A percentile compares a stretch with the other conserved stretches of the same genome.
Evolutionary conservation across 1,140 invertebrate species (phyloP).

Genomic region (Zelostemma sp.): DNA sequence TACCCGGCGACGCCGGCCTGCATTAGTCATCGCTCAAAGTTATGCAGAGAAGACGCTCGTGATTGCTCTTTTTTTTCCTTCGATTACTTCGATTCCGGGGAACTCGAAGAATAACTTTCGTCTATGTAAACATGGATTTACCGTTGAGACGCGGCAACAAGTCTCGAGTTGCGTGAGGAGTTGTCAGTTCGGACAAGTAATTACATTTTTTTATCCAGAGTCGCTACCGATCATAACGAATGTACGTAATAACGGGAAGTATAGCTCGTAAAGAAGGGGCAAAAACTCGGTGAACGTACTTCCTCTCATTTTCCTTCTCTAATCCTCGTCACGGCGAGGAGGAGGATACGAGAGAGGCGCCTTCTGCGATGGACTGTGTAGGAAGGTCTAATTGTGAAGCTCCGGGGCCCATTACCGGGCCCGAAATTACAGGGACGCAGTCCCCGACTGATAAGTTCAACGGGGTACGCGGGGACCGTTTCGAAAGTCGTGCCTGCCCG

Average conservation of each 20-base stretch:
- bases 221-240: background rate
- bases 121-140: conserved; percentile 14
- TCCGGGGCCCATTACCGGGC: conserved; percentile 54
- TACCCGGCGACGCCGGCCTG: conserved; percentile 48
- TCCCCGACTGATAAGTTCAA: conserved; percentile 39
- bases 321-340: background rate
- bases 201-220: conserved; percentile 19
- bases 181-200: conserved; percentile 10
- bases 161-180: conserved; percentile 10
- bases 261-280: conserved; percentile 7
- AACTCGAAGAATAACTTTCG: conserved; percentile 6
- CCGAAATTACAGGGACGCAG: conserved; percentile 63
- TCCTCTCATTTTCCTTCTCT: conserved; percentile 23
- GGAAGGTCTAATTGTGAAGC: conserved; percentile 63
- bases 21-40: conserved; percentile 55
- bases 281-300: conserved; percentile 7
- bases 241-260: conserved; percentile 27
- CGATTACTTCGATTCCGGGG: conserved; percentile 27
- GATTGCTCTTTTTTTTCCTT: conserved; percentile 18
- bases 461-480: conserved; percentile 30
- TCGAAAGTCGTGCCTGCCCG: conserved; percentile 37
- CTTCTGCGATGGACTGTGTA: conserved; percentile 31
- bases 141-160: background rate
- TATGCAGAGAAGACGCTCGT: conserved; percentile 35
- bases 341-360: conserved; percentile 22